A percentile compares a stretch with the other conserved stretches of the same genome.
Conservation (phyloP, 2,113 vertebrate species). For the Beaufortia kweichowensis region DNA sequence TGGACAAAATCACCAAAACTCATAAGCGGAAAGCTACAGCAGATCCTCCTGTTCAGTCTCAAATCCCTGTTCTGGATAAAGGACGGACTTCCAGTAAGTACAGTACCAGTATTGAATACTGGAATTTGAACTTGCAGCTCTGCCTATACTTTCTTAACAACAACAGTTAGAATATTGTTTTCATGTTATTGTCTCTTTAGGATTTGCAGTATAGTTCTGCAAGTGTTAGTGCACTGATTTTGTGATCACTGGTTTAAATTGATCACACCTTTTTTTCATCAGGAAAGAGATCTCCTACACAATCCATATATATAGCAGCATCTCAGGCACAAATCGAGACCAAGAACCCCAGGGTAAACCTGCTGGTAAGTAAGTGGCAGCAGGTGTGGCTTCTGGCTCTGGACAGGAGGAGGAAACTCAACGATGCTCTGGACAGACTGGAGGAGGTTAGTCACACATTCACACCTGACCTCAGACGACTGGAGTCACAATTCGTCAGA, state of each 20-base stretch:
- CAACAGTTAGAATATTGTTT: no score
- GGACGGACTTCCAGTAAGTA: conserved; percentile 84
- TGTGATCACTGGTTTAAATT: background rate
- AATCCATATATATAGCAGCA: conserved; percentile 83
- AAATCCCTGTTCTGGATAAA: conserved; percentile 92
- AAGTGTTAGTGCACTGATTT: background rate
- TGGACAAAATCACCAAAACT: conserved; percentile 97
- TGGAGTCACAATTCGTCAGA: background rate
- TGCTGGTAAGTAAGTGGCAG: conserved; percentile 97
- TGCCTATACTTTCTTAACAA: no score
- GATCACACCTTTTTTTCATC: conserved; percentile 15
- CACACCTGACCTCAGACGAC: conserved; percentile 2
- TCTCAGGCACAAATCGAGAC: conserved; percentile 89
- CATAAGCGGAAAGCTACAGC: conserved; percentile 86
- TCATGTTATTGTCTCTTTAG: background rate
- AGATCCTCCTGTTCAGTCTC: conserved; percentile 82
- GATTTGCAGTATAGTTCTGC: background rate
- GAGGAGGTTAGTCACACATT: conserved; percentile 82
- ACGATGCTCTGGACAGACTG: conserved; percentile 92
- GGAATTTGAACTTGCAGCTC: no score
- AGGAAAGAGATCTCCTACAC: conserved; percentile 93
- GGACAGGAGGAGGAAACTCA: conserved; percentile 92
- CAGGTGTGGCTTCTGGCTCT: conserved; percentile 98
- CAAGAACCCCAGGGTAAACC: conserved; percentile 92
- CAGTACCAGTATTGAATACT: conserved; percentile 62